Conservation (phyloP, 2,113 vertebrate genomes). For the Coregonus clupeaformis region DNA sequence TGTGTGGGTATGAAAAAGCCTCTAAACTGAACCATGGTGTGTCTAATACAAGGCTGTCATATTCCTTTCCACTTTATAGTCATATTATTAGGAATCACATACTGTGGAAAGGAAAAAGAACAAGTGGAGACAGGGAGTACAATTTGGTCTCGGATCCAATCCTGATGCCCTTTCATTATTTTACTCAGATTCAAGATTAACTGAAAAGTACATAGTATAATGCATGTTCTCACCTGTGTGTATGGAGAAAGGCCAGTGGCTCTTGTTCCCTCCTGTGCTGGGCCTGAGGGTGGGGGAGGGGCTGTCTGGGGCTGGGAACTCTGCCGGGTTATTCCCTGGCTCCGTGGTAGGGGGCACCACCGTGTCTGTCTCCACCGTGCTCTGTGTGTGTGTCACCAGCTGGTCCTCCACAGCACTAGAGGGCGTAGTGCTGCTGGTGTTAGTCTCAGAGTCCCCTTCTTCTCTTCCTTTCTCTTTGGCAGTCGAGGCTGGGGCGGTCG, state of each 20-base stretch:
- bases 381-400: conserved; percentile 38
- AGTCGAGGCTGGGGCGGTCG: conserved; percentile 57
- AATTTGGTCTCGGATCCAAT: too few relatives aligned
- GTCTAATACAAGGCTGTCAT: background rate
- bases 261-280: conserved; percentile 30
- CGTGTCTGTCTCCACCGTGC: conserved; percentile 26
- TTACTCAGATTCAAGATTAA: too few relatives aligned
- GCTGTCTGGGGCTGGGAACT: conserved; percentile 55
- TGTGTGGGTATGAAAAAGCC: background rate
- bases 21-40: background rate
- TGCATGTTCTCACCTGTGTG: conserved; percentile 79
- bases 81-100: too few relatives aligned
- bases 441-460: conserved; percentile 50
- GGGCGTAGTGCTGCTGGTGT: conserved; percentile 16
- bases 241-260: conserved; percentile 79
- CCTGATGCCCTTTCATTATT: too few relatives aligned
- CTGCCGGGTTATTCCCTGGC: conserved; percentile 58
- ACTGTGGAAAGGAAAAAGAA: too few relatives aligned
- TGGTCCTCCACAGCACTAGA: conserved; percentile 44
- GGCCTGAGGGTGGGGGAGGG: conserved; percentile 49
- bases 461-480: conserved; percentile 69
- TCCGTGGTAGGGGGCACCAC: conserved; percentile 66
- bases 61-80: background rate
- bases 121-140: too few relatives aligned
- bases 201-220: background rate